These are phyloP conservation scores for Tethya wilhelma DNA, from an alignment of 37 sponge, comb jelly and placozoan species.

Conservation along the genomic window DNA sequence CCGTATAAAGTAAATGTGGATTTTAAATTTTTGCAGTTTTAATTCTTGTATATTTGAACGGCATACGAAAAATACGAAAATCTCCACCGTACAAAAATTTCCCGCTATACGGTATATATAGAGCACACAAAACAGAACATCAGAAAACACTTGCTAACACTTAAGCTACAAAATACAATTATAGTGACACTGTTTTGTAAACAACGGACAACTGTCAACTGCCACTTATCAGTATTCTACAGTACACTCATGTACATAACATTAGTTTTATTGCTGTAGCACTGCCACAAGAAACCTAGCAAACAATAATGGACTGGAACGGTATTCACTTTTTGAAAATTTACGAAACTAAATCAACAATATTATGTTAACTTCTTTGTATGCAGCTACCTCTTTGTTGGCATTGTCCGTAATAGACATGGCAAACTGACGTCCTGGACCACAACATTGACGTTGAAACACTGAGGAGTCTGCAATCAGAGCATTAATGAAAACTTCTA, in stretches of 20 bases:
- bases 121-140: too few species aligned
- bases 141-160: too few species aligned
- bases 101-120: too few species aligned
- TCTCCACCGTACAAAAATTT: too few species aligned
- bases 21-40: too few species aligned
- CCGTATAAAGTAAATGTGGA: too few species aligned
- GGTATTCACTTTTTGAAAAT: background rate
- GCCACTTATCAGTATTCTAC: too few species aligned
- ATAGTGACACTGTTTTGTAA: background rate
- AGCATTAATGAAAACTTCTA: background rate
- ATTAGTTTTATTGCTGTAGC: constrained; percentile 31
- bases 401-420: constrained; percentile 89
- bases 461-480: constrained; percentile 6
- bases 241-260: too few species aligned
- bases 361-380: too few species aligned
- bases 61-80: too few species aligned
- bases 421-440: constrained; percentile 76
- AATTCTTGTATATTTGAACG: too few species aligned
- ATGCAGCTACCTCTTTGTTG: constrained; percentile 66
- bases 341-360: background rate
- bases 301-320: background rate
- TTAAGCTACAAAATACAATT: too few species aligned
- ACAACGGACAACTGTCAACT: constrained; percentile 15
- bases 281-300: constrained; percentile 9
- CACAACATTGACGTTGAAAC: constrained; percentile 79